Base-by-base conservation (phyloP, 2,797 vertebrate species). In the Karalla daura region DNA sequence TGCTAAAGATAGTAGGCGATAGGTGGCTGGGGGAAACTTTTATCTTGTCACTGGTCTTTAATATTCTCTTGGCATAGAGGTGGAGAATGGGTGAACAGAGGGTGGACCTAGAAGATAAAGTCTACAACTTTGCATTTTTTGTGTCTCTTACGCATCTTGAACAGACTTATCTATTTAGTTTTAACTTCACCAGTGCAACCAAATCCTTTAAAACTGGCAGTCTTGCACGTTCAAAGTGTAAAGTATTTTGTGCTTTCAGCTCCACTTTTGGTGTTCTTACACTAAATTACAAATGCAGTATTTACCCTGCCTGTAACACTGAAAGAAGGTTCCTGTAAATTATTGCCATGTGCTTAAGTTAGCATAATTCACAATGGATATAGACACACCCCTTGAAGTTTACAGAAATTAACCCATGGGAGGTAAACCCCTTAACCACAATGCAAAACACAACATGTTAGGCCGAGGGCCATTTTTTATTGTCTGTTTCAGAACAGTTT, bases 321-420 rank as follows among this genome's bases (percentile, higher is more conserved):
- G 56, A 63, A 55, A 66, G 28, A 25, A 60, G 46, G 24, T 63
- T 54, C 65, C 36, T 53, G 36, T 67, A 84, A 74, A 85, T 78
- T 11, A 73, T 61, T 67, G 67, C 81, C 85, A 86, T 74, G 47
- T 86, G 86, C 76, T 69, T 15, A 67, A 80, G 70, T 77, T 58
- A 15, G 54, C 32, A 27, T 73, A 74, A 85, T 82, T 85, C 62
- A 82, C 73, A 69, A 23, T 44, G 70, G 86, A 84, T 82, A 76
- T 72, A 28, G 55, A 77, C 79, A 79, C 72, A 68, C 74, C 81
- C 66, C 73, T 59, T 44, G 71, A 69, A 40, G 70, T 84, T 79
- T 86, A 85, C 74, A 65, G 60, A 78, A 56, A 84, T 66, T 63
- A 81, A 66, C 33, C 75, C 68, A 15, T 17, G 18, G 54, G 53